phyloP scores from a whole-genome alignment of 2,113 vertebrate species.

The Seriola rivoliana region DNA sequence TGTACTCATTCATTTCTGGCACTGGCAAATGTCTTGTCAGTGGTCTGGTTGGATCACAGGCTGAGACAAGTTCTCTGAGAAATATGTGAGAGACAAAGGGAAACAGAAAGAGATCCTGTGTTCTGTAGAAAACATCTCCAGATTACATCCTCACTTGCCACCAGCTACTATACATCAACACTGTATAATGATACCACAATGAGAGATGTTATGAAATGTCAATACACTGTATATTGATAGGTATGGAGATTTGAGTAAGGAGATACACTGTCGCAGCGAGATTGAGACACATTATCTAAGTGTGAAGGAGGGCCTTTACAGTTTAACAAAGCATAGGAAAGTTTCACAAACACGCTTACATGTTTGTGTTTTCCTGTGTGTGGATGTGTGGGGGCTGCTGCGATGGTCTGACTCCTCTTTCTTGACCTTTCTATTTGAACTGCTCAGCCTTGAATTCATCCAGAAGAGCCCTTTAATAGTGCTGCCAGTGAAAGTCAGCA shows the following conservation, averaged over 20 bases:
- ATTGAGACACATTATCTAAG: not conserved
- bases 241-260: not conserved
- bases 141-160: not conserved
- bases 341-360: conserved; percentile 35
- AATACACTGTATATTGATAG: not conserved
- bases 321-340: not conserved
- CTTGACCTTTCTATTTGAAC: conserved; percentile 60
- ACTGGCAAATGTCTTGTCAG: not conserved
- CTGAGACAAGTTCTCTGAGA: not conserved
- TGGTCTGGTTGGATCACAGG: too few relatives aligned
- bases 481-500: conserved; percentile 57
- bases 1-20: not conserved
- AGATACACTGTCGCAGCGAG: not conserved
- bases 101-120: not conserved
- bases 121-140: not conserved
- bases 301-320: not conserved
- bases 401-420: conserved; percentile 45
- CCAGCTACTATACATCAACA: not conserved
- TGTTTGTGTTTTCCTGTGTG: conserved; percentile 14
- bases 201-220: not conserved
- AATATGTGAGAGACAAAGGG: not conserved
- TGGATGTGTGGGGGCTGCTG: conserved; percentile 35
- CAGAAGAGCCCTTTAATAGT: conserved; percentile 61
- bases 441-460: conserved; percentile 61
- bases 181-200: not conserved